phyloP scores from a whole-genome alignment of 2,888 invertebrate genomes.

The Elegia similella region DNA sequence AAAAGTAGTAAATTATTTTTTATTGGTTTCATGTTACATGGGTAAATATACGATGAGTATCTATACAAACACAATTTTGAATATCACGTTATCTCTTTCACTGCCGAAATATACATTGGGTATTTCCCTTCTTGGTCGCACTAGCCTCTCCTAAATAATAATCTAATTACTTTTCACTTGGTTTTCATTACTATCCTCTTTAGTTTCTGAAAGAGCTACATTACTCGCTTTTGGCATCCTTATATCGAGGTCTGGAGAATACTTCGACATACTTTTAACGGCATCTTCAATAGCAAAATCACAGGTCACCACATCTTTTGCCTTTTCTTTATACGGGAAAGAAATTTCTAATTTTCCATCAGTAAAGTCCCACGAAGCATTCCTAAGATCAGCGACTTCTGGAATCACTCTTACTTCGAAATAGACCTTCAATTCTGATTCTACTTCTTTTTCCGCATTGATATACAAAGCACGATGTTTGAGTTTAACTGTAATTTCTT shows the following conservation, averaged over 20 bases:
- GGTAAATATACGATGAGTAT: too few relatives aligned
- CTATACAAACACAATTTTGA: too few relatives aligned
- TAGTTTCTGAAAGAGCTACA: too few relatives aligned
- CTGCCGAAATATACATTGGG: too few relatives aligned
- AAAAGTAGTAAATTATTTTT: too few relatives aligned
- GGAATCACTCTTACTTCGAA: constrained; percentile 1
- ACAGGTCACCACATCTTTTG: background rate
- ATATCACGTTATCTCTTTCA: too few relatives aligned
- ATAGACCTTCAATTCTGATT: background rate
- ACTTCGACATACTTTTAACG: background rate
- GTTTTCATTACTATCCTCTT: too few relatives aligned
- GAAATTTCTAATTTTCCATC: background rate
- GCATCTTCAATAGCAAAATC: background rate
- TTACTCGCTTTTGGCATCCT: background rate
- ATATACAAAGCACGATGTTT: constrained; percentile 22
- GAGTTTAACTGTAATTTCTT: constrained; percentile 20
- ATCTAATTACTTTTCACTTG: too few relatives aligned
- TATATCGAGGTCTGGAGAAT: background rate
- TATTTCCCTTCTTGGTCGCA: too few relatives aligned
- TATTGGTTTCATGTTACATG: too few relatives aligned
- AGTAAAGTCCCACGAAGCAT: background rate
- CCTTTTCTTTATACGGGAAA: background rate
- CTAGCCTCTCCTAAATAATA: too few relatives aligned
- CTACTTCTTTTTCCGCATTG: constrained; percentile 13
- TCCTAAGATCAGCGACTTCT: background rate